A percentile compares a stretch with the other conserved stretches of the same genome.
These are phyloP conservation scores for Pseudonaja textilis DNA, from an alignment of 2,113 vertebrate species.

Conservation along the genomic window DNA sequence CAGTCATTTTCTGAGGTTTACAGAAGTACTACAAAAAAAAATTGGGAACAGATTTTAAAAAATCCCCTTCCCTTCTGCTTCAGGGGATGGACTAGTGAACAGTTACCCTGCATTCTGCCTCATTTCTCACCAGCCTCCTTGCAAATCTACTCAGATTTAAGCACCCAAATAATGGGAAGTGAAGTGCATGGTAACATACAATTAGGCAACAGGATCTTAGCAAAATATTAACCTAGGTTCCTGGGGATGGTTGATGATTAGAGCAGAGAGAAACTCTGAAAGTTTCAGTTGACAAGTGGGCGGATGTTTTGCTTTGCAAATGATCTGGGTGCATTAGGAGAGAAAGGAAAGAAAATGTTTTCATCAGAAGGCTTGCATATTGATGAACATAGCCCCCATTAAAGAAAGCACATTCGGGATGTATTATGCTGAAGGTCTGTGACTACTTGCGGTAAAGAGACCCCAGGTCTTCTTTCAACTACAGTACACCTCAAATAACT, in stretches of 20 bases:
- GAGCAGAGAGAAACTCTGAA: conserved; percentile 2
- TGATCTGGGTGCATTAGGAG: background rate
- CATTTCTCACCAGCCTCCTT: background rate
- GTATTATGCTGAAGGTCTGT: background rate
- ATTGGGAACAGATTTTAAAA: background rate
- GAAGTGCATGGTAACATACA: conserved; percentile 36
- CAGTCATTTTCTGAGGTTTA: background rate
- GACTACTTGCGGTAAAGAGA: background rate
- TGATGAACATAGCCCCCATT: background rate
- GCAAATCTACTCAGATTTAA: background rate
- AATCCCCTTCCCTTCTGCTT: background rate
- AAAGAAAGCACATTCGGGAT: background rate
- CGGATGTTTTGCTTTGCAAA: conserved; percentile 22
- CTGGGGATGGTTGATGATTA: conserved; percentile 43
- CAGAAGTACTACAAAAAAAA: background rate
- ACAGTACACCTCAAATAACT: background rate
- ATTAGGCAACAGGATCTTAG: conserved; percentile 44
- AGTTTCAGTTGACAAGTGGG: conserved; percentile 23
- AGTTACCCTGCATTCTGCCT: background rate
- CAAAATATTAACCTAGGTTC: conserved; percentile 57
- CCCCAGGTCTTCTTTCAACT: background rate
- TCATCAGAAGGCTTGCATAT: background rate
- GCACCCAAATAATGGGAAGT: conserved; percentile 15
- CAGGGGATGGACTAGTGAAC: background rate
- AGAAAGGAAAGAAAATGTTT: no score